Evolutionary conservation across 2,888 invertebrate genomes (phyloP).

Genomic region (Diabrotica balteata): DNA sequence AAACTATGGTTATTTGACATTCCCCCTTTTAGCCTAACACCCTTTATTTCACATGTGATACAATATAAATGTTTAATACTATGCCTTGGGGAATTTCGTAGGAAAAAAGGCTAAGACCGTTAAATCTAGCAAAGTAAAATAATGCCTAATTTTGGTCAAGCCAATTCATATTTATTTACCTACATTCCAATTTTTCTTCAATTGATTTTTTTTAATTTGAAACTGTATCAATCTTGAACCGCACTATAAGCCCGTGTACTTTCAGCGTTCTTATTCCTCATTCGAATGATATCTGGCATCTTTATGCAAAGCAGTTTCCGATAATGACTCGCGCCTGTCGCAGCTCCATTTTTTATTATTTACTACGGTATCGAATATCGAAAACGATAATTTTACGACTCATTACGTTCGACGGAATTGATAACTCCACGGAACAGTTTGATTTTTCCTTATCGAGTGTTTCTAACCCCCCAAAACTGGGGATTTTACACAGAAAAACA

Average conservation of each 20-base stretch:
- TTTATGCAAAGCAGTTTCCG: slow-evolving; percentile 61
- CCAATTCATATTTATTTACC: too few relatives aligned
- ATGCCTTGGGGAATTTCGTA: too few relatives aligned
- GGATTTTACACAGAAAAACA: slow-evolving; percentile 5
- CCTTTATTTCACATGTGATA: too few relatives aligned
- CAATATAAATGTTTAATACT: too few relatives aligned
- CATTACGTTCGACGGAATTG: slow-evolving; percentile 59
- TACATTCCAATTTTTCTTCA: too few relatives aligned
- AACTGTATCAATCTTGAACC: slow-evolving; percentile 11
- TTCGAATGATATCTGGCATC: slow-evolving; percentile 54
- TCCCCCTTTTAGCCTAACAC: too few relatives aligned
- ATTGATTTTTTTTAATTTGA: too few relatives aligned
- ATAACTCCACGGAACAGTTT: slow-evolving; percentile 48
- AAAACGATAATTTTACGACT: slow-evolving; percentile 59
- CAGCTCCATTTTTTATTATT: slow-evolving; percentile 53
- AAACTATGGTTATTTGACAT: too few relatives aligned
- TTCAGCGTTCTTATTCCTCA: slow-evolving; percentile 43
- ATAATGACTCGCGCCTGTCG: slow-evolving; percentile 55
- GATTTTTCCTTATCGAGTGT: slow-evolving; percentile 45
- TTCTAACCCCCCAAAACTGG: slow-evolving; percentile 6
- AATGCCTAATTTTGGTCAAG: too few relatives aligned
- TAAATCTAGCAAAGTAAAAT: too few relatives aligned
- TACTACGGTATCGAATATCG: slow-evolving; percentile 50
- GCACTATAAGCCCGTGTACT: slow-evolving; percentile 46
- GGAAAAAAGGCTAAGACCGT: too few relatives aligned